Conservation (phyloP, 2,113 vertebrate genomes). For the Notarius quadriscutis region DNA sequence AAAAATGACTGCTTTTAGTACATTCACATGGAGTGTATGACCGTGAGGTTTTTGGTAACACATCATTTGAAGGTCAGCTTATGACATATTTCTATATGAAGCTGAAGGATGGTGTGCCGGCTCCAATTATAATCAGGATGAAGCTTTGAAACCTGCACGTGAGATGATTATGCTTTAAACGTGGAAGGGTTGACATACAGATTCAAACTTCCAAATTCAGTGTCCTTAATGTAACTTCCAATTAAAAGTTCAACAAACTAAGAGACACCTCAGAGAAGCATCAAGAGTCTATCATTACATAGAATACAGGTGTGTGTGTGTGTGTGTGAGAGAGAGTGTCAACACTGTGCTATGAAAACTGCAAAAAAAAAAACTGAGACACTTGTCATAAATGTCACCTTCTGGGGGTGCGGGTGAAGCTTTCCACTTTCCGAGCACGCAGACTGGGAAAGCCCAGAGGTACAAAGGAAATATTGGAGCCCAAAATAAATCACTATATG, state of each 20-base stretch:
- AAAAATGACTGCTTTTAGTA: slow-evolving; percentile 33
- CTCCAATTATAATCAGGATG: not conserved
- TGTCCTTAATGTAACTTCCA: not conserved
- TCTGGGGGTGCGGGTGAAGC: not conserved
- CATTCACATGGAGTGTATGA: slow-evolving; percentile 1
- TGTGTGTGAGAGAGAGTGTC: not conserved
- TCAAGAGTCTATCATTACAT: not conserved
- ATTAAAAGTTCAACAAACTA: not conserved
- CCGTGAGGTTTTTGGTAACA: slow-evolving; percentile 6
- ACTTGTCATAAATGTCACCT: slow-evolving; percentile 24
- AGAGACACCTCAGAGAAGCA: not conserved
- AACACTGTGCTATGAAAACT: slow-evolving; percentile 21
- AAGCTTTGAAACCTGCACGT: not conserved
- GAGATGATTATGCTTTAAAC: slow-evolving; percentile 8
- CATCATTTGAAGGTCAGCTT: slow-evolving; percentile 33
- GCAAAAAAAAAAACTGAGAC: slow-evolving; percentile 32
- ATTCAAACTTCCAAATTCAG: not conserved
- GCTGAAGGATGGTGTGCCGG: slow-evolving; percentile 9
- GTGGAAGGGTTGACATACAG: not conserved
- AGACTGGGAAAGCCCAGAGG: not conserved
- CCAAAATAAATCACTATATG: not conserved
- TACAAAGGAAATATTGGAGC: slow-evolving; percentile 1
- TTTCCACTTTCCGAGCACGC: not conserved
- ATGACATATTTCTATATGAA: slow-evolving; percentile 22
- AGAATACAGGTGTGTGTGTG: not conserved